Conservation (phyloP, 2,888 invertebrate species). For the Dryocosmus kuriphilus region DNA sequence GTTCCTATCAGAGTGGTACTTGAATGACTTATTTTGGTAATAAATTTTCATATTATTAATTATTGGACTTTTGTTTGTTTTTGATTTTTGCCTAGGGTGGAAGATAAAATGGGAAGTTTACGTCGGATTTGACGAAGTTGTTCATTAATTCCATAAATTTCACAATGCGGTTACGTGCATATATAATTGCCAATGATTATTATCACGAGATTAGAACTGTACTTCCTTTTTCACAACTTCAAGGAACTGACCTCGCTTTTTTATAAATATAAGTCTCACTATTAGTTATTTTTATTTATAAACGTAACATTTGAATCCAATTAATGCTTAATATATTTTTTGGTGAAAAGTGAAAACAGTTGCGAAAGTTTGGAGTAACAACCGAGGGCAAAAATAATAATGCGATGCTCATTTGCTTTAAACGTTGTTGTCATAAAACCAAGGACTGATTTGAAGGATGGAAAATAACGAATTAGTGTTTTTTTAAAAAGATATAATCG, state of each 20-base stretch:
- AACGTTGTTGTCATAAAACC: background rate
- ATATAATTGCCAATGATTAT: background rate
- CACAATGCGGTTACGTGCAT: background rate
- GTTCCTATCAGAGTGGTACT: background rate
- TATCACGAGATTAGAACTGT: background rate
- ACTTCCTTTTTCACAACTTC: background rate
- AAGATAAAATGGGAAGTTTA: no score
- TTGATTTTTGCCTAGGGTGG: no score
- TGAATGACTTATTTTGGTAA: background rate
- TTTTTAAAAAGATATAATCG: background rate
- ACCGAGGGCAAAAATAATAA: background rate
- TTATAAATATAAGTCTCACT: background rate
- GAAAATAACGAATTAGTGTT: background rate
- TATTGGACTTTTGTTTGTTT: background rate
- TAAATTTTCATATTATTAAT: conserved; percentile 17
- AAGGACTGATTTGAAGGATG: conserved; percentile 2
- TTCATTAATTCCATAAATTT: background rate
- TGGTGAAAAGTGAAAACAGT: background rate
- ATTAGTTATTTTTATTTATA: background rate
- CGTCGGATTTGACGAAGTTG: background rate
- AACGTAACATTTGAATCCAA: background rate
- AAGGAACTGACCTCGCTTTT: conserved; percentile 19
- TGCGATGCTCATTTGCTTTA: background rate
- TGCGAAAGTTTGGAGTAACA: background rate
- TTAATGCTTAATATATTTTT: background rate